Evolutionary conservation across 2,113 vertebrate genomes (phyloP).

Genomic region (Agelaius phoeniceus): DNA sequence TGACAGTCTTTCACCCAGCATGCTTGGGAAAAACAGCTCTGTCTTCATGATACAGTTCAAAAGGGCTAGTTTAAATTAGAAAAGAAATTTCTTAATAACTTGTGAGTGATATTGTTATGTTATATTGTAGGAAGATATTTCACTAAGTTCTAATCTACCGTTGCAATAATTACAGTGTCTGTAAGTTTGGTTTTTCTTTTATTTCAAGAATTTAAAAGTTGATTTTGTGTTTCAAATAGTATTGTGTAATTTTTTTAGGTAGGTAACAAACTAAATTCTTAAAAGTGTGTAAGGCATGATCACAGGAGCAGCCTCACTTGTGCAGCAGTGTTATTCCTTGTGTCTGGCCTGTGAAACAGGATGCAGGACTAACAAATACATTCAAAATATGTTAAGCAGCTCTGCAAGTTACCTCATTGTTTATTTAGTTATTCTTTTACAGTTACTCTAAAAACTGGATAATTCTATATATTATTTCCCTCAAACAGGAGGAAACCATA

Average conservation of each 20-base stretch:
- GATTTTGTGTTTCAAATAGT: not conserved
- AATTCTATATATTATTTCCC: not conserved
- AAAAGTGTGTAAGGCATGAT: not conserved
- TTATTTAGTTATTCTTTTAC: not conserved
- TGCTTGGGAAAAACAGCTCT: not conserved
- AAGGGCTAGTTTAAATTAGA: not conserved
- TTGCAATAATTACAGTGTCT: not conserved
- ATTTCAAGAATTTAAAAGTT: not conserved
- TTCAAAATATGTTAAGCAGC: not conserved
- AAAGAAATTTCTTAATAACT: not conserved
- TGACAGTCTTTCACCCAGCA: conserved; percentile 4
- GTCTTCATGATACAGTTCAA: not conserved
- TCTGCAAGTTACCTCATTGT: not conserved
- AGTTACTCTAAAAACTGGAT: not conserved
- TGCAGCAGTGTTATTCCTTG: not conserved
- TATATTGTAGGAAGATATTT: not conserved
- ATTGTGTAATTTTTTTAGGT: not conserved
- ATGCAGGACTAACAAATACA: not conserved
- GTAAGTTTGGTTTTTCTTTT: not conserved
- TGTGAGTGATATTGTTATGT: not conserved
- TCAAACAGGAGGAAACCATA: not conserved
- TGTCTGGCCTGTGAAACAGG: not conserved
- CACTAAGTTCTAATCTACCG: not conserved
- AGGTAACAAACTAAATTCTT: not conserved
- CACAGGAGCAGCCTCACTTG: not conserved